Evolutionary conservation across 2,113 vertebrate genomes (phyloP).

Genomic region (Trichomycterus rosablanca): DNA sequence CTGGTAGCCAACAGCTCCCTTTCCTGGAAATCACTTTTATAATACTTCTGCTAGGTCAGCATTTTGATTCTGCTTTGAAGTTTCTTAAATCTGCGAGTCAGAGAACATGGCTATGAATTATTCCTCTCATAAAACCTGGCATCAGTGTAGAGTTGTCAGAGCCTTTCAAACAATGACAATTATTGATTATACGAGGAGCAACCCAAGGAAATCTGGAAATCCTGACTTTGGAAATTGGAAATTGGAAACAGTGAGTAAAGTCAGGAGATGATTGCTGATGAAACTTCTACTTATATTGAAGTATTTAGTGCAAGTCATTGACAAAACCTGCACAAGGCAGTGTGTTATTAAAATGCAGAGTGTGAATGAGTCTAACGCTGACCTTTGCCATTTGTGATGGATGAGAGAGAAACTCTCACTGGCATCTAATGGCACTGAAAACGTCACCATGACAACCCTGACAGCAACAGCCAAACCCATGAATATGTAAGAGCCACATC

Average conservation of each 20-base stretch:
- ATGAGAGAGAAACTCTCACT: conserved; percentile 59
- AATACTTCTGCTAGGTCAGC: not conserved
- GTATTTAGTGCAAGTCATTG: conserved; percentile 17
- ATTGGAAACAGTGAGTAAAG: not conserved
- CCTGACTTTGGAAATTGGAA: not conserved
- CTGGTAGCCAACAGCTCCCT: conserved; percentile 20
- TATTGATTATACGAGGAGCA: conserved; percentile 21
- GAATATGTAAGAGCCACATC: conserved; percentile 50
- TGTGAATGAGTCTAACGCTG: conserved; percentile 71
- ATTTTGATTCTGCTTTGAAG: conserved; percentile 43
- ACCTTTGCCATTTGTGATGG: conserved; percentile 64
- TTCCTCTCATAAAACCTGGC: conserved; percentile 43
- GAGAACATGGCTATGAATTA: conserved; percentile 45
- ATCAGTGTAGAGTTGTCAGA: conserved; percentile 27
- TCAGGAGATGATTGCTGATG: conserved; percentile 3
- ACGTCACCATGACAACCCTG: conserved; percentile 48
- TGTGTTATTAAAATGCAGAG: conserved; percentile 37
- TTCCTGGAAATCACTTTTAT: conserved; percentile 13
- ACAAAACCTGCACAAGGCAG: conserved; percentile 34
- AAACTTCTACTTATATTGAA: conserved; percentile 11
- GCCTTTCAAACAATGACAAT: conserved; percentile 21
- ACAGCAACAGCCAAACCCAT: conserved; percentile 38
- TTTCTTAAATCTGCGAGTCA: conserved; percentile 32
- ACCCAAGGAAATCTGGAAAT: not conserved
- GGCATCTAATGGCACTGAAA: conserved; percentile 46